phyloP scores from a whole-genome alignment of 2,113 vertebrate species.

The Pithys albifrons region DNA sequence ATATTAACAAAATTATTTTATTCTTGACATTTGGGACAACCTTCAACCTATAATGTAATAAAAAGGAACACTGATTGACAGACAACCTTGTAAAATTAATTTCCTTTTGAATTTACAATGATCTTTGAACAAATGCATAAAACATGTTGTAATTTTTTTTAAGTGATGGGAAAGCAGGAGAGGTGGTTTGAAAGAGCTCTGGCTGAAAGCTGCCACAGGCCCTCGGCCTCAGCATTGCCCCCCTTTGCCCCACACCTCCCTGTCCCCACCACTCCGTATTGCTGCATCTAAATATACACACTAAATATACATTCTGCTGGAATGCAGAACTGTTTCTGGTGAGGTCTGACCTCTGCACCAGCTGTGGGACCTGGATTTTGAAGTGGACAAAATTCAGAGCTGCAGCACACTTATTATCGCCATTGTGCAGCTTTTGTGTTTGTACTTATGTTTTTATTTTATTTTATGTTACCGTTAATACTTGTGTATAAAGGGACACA shows the following conservation, averaged over 20 bases:
- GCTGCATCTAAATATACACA: fast-evolving
- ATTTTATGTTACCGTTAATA: neutral
- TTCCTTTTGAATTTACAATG: neutral
- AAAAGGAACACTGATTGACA: neutral
- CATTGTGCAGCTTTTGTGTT: neutral
- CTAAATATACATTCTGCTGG: no score
- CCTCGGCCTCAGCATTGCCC: neutral
- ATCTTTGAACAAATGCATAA: neutral
- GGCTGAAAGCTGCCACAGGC: neutral
- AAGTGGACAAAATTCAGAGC: neutral
- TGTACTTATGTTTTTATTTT: neutral
- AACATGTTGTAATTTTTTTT: neutral
- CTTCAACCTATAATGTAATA: neutral
- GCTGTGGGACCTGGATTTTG: neutral
- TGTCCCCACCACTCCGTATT: neutral
- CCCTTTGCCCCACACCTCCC: fast-evolving
- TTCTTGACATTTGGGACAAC: neutral
- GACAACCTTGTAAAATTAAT: neutral
- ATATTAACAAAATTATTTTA: neutral
- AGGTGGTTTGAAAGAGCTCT: neutral
- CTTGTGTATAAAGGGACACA: neutral
- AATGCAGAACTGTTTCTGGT: neutral
- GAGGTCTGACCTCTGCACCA: neutral
- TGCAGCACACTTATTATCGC: neutral
- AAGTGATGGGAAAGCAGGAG: neutral